Evolutionary conservation across 2,113 vertebrate species (phyloP), one percentile per base, ranked within the genome.

Genomic region (Scortum barcoo): DNA sequence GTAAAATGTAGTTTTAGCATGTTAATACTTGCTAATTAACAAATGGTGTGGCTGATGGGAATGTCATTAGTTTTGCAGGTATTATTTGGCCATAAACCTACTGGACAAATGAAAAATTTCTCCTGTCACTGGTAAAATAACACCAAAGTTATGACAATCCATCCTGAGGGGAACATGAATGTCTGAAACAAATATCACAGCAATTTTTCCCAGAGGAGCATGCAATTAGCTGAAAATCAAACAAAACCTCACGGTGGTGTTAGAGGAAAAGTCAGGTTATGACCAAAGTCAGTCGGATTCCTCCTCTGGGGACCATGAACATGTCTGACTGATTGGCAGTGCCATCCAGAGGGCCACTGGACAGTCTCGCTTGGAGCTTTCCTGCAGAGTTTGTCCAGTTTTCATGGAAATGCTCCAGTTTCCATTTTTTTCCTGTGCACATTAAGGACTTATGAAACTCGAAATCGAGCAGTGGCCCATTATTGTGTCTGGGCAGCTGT

Each of bases 401-500:
- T 22, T 46, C 1, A 1, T 48, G 40, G 17, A 56, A 40, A 36
- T 56, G 22, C 48, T 46, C 3, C 10, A 3, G 12, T 72, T 50
- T 40, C 7, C 14, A 14, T 14, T 56, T 26, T 60, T 73, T 26
- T 60, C 68, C n/a, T 61, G 19, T 57, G 19, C 26, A 44, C 30
- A 61, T 30, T 42, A 42, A 10, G 17, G 10, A 48, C 16, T 36
- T 56, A n/a, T 72, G 28, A 28, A 83, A 20, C 62, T 33, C 33
- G 0, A 60, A 53, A 17, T 24, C 17, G 33, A 71, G 58, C n/a
- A 38, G 26, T 44, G 14, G 10, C 14, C 19, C 3, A 26, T 36
- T 72, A 28, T 56, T 63, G 61, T 56, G 38, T 66, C 40, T 44
- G 42, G 42, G 36, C 54, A 22, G 40, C 54, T 62, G 17, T 30